Base-by-base conservation (phyloP, 2,888 invertebrate genomes). In the Chalcosyrphus nemorum region DNA sequence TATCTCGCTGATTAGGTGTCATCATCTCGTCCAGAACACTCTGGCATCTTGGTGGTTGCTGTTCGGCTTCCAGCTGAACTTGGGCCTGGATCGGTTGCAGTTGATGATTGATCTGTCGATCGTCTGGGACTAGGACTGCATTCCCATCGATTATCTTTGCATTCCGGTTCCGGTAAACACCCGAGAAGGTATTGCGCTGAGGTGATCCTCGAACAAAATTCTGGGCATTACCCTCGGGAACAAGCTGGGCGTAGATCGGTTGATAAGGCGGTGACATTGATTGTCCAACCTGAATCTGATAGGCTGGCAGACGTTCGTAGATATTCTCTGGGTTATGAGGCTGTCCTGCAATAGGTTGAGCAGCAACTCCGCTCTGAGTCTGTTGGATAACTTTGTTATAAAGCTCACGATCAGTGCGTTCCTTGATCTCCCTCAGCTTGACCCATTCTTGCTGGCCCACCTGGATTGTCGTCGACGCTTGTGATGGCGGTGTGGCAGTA, bases 171-270 rank as follows among this genome's bases (percentile, higher is more conserved):
- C 88, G 88, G 47, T 88, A 88, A 0, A 89, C 86, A 0, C 90
- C 90, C 0, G 89, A 88, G 81, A 90, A 90, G 2, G 92, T 91
- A 52, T 91, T 91, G 2, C 91, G 88, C 77, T 91, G 90, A 7
- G 88, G 86, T 7, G 89, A 88, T 1, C 90, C 89, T 4, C 92
- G 88, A 27, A 89, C 87, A 66, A 92, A 92, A 50, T 86, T 87
- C 19, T 68, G 80, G 4, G 63, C 47, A 27, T 45, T 65, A 0
- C 74, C 77, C 21, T 88, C 87, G 4, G 86, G 86, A 17, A 86
- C 86, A 11, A 87, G 61, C 15, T 86, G 82, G 4, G 85, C 66
- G 59, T 85, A 86, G 15, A 82, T 75, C 4, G 84, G 87, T 41
- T 87, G 75, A n/a, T 75, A 54, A 6, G 80, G 65, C 4, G 82